Base-by-base conservation (phyloP, 2,888 invertebrate genomes). In the Balanococcus diminutus region DNA sequence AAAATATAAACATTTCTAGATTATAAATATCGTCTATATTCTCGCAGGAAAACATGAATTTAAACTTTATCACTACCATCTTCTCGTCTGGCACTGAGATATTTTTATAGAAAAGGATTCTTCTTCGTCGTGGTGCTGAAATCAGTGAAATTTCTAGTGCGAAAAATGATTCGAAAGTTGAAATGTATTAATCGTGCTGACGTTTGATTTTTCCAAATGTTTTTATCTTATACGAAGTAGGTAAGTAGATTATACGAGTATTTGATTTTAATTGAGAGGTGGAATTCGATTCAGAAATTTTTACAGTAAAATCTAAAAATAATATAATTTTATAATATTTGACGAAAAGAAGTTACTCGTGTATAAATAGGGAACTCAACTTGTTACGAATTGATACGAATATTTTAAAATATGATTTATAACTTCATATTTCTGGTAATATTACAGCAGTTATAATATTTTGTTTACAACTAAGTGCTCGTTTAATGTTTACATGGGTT, bases 381-480 rank as follows among this genome's bases (percentile, higher is more conserved):
- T 61, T 6, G 19, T 61, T 19, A n/a, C 61, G 25, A 61, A 61
- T 19, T 61, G 25, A 61, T 22, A 3, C 22, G 25, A 61, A 61
- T 61, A 61, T 22, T 25, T 61, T 61, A 61, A 46, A 61, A 19
- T 28, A 72, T 72, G 72, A 72, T 72, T 72, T 72, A 72, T 72
- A 11, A 14, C 14, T 72, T 72, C 72, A 72, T 31, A 31, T 72
- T 72, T 31, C 31, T 72, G 9, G 42, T 72, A 31, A 72, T 72
- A 25, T 28, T 72, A 31, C 14, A 14, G 11, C 14, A 31, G 5
- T 72, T 11, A 25, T 72, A 72, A 31, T 72, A 25, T 72, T 28
- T 31, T 72, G 72, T 31, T 72, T 72, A 31, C 56, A 56, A 11
- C 14, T 72, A 72, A 72, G 72, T 28, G 22, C 72, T 28, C 72